Base-by-base conservation (phyloP, 1,140 invertebrate genomes). In the Leptopilina boulardi region DNA sequence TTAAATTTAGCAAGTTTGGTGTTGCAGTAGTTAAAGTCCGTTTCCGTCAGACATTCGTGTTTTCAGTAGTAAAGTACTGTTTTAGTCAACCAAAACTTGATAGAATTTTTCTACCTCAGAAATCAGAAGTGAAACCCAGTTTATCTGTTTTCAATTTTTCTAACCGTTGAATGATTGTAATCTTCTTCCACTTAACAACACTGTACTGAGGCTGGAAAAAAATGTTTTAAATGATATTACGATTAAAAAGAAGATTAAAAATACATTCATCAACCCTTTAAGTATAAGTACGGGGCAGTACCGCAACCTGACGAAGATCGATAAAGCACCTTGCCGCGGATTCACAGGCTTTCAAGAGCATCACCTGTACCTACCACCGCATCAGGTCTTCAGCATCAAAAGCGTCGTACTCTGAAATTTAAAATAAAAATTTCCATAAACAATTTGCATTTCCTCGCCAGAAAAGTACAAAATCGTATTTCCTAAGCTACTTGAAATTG, bases 281-380 rank as follows among this genome's bases (percentile, higher is more conserved):
- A 80, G 56, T 79, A 73, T 26, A 80, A 70, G 54, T 42, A 51
- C 34, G 30, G 73, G 75, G 72, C 75, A 71, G 75, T 59, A 80
- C 77, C 72, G 75, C 77, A 76, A 56, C 78, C 71, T 74, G 71
- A 19, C 66, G 66, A 79, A 82, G 79, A 84, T 84, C 82, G 78
- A 84, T 84, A 83, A 81, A 80, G 74, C 79, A 82, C 71, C 76
- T 82, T 84, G 41, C 59, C 73, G 70, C 73, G 21, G 72, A 23
- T 75, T 77, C 73, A 78, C 47, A 41, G 76, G 71, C 51, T 73
- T 82, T 51, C 38, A 41, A 80, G 51, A 70, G 74, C 74, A 70
- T 76, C 70, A 76, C 47, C 66, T 70, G 44, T 18, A 26, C 74
- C 74, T 18, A 26, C 74, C 74, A 71, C 44, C 19, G 70, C 59